Evolutionary conservation across 2,113 vertebrate genomes (phyloP).

Genomic region (Psettodes erumei): DNA sequence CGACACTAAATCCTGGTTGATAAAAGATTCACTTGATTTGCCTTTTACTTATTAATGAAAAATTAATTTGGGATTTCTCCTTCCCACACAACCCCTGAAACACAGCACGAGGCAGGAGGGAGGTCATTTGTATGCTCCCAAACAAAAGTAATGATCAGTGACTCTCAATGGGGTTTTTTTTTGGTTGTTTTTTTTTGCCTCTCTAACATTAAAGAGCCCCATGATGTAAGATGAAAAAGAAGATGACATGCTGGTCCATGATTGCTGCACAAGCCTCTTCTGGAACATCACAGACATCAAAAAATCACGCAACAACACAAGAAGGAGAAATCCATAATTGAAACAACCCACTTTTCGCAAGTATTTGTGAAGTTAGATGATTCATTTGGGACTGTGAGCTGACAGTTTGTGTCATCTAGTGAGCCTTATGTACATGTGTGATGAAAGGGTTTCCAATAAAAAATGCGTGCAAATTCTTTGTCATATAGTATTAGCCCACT

Average conservation of each 20-base stretch:
- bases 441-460: slow-evolving; percentile 4
- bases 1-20: slow-evolving; percentile 1
- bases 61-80: slow-evolving; percentile 6
- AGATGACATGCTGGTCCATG: neutral
- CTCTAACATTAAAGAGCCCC: slow-evolving; percentile 6
- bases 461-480: slow-evolving; percentile 3
- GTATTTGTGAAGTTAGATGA: slow-evolving; percentile 2
- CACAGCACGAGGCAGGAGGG: slow-evolving; percentile 5
- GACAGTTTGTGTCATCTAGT: neutral
- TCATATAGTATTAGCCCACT: neutral
- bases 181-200: neutral
- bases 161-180: neutral
- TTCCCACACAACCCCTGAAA: slow-evolving; percentile 23
- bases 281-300: neutral
- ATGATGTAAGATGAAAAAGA: slow-evolving; percentile 1
- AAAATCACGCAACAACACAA: neutral
- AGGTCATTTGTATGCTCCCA: slow-evolving; percentile 19
- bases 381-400: slow-evolving; percentile 8
- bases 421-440: neutral
- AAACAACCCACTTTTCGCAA: slow-evolving; percentile 12
- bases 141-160: slow-evolving; percentile 2
- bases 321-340: slow-evolving; percentile 3
- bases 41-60: slow-evolving; percentile 24
- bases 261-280: slow-evolving; percentile 1
- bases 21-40: neutral